phyloP scores from a whole-genome alignment of 2,797 vertebrate species.

The Crypturellus tataupa region DNA sequence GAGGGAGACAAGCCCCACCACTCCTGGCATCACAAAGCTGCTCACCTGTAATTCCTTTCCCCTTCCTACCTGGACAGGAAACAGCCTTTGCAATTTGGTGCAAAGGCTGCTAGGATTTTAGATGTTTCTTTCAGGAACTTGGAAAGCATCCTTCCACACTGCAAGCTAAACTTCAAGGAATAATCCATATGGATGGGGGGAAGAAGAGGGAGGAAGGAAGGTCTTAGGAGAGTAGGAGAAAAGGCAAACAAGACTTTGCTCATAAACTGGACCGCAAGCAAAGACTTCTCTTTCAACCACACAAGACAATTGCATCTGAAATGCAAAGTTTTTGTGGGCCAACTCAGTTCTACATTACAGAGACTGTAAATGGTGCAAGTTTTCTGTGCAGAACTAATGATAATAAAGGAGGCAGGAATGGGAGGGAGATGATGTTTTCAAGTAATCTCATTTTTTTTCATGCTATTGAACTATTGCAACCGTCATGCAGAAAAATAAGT shows the following conservation, averaged over 20 bases:
- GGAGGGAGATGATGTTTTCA: background rate
- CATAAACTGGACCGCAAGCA: background rate
- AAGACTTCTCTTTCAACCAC: background rate
- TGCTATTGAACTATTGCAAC: background rate
- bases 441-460: constrained; percentile 32
- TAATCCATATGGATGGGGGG: background rate
- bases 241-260: background rate
- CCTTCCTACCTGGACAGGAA: background rate
- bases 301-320: background rate
- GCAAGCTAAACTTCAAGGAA: constrained; percentile 1
- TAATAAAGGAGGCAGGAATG: too few species aligned
- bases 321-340: constrained; percentile 5
- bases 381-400: constrained; percentile 5
- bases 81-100: background rate
- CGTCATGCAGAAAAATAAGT: background rate
- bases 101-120: background rate
- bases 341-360: background rate
- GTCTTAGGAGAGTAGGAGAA: background rate
- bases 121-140: background rate
- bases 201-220: background rate
- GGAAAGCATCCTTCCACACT: background rate
- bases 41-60: background rate
- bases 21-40: background rate
- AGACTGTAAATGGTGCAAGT: background rate
- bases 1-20: background rate